A percentile compares a stretch with the other conserved stretches of the same genome.
These are phyloP conservation scores for Boleophthalmus pectinirostris DNA, from an alignment of 2,113 vertebrate species.

Conservation along the genomic window DNA sequence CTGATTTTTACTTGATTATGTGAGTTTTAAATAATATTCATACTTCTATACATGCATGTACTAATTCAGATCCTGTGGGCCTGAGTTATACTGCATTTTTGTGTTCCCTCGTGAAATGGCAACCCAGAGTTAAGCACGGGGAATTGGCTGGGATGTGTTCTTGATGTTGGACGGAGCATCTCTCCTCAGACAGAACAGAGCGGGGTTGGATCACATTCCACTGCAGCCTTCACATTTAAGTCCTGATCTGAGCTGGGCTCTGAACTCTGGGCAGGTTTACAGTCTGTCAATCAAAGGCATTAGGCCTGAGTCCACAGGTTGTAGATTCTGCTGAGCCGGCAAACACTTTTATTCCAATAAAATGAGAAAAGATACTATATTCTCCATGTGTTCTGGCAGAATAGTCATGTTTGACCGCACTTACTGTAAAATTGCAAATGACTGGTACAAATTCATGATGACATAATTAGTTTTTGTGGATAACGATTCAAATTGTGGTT, in stretches of 20 bases:
- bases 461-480: not conserved
- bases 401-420: not conserved
- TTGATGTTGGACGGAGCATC: constrained; percentile 42
- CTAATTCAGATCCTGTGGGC: too few species aligned
- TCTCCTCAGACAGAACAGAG: constrained; percentile 37
- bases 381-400: constrained; percentile 4
- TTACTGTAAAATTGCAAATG: not conserved
- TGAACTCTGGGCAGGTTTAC: constrained; percentile 37
- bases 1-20: too few species aligned
- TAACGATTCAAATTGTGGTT: not conserved
- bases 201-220: constrained; percentile 46
- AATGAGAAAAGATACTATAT: constrained; percentile 34
- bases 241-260: constrained; percentile 32
- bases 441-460: not conserved
- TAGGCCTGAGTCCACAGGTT: constrained; percentile 46
- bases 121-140: not conserved
- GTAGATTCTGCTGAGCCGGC: constrained; percentile 36
- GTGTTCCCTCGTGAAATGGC: not conserved
- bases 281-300: constrained; percentile 54
- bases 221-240: constrained; percentile 28
- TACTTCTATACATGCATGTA: too few species aligned
- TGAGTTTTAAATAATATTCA: too few species aligned
- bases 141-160: not conserved
- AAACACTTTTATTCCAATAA: constrained; percentile 26
- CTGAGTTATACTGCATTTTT: not conserved